Base-by-base conservation (phyloP, 2,797 vertebrate genomes). In the Chanos chanos region DNA sequence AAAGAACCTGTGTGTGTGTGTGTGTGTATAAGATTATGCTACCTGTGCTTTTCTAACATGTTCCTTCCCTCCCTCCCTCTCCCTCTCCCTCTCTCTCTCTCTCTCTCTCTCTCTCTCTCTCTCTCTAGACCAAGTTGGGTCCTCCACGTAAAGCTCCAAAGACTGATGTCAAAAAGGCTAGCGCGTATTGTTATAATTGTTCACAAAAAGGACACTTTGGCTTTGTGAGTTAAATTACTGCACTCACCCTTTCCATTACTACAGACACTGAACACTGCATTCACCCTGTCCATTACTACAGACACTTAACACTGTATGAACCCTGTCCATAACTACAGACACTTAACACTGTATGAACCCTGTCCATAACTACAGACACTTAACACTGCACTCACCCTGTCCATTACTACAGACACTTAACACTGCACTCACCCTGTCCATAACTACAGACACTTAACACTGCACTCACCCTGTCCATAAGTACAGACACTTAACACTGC, bases 101-200 rank as follows among this genome's bases (percentile, higher is more conserved):
- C n/a, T 15, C 34, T 40, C 12, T 18, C 12, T 31, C 7, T 19
- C 13, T 13, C 3, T 59, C 16, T 21, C 9, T 50, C 19, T 24
- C 5, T 18, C 16, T 66, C 7, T 57, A 91, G 89, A 89, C 74
- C 16, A 66, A 52, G 15, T 1, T 1, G 0, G 86, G 87, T 30
- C 64, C 61, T 37, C 79, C 79, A 12, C 3, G 15, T 15, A 21
- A 64, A 4, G 70, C 30, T 34, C 66, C 13, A 22, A 4, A 40
- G 7, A 44, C 7, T 21, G 12, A 72, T 1, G 55, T 70, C 19
- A 33, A 4, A 10, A 65, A 45, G 12, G 77, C 33, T 8, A 67
- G 79, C n/a, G 77, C 74, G n/a, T 89, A 75, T 78, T 91, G 89
- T 72, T 87, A 81, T 73, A 91, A 91, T 85, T 91, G 89, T 59